Conservation (phyloP, 2,113 vertebrate species). For the Eidolon helvum region DNA sequence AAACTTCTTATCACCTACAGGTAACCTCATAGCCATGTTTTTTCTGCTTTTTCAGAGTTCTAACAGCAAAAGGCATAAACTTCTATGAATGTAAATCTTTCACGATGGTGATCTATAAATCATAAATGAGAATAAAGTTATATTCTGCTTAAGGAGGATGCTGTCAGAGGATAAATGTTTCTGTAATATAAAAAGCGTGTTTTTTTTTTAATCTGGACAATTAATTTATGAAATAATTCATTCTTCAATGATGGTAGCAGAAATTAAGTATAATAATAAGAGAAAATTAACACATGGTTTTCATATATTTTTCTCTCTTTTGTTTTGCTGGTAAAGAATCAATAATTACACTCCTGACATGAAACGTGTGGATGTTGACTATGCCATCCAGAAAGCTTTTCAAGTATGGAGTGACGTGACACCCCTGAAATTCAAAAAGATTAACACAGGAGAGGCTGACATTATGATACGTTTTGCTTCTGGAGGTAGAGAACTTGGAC, state of each 20-base stretch:
- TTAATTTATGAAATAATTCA: background rate
- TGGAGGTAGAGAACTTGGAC: constrained; percentile 73
- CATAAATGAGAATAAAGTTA: background rate
- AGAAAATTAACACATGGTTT: background rate
- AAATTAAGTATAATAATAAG: background rate
- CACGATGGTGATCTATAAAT: background rate
- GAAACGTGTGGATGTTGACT: constrained; percentile 60
- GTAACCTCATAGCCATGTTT: constrained; percentile 71
- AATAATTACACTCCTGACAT: constrained; percentile 80
- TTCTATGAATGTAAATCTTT: background rate
- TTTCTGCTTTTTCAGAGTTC: background rate
- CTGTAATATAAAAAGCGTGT: background rate
- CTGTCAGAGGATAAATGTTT: background rate
- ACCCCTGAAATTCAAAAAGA: constrained; percentile 77
- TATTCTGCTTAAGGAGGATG: background rate
- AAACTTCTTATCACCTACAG: constrained; percentile 88
- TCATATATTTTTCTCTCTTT: background rate
- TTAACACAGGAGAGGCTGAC: constrained; percentile 81
- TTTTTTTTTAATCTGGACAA: background rate
- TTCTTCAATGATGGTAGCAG: background rate
- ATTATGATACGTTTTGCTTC: constrained; percentile 84
- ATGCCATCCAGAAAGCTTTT: constrained; percentile 75
- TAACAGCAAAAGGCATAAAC: background rate
- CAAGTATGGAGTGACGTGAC: constrained; percentile 86
- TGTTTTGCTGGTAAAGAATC: constrained; percentile 78